phyloP scores from a whole-genome alignment of 1,140 invertebrate species.

The Platyscapa corneri region DNA sequence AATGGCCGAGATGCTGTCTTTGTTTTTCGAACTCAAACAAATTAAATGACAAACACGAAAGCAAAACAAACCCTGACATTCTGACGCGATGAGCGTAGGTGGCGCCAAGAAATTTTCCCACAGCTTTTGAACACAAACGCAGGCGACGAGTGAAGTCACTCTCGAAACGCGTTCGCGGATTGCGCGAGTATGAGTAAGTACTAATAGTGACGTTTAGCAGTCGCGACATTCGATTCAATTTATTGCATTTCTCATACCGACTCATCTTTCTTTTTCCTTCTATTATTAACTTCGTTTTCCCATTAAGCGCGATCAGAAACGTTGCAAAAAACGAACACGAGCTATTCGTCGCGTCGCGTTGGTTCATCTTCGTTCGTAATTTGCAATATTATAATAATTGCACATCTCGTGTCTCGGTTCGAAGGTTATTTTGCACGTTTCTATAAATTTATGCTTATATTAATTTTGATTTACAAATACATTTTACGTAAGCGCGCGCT shows the following conservation, averaged over 20 bases:
- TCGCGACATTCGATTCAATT: background rate
- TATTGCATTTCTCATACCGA: background rate
- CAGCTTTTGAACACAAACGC: background rate
- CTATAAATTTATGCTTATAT: too few species aligned
- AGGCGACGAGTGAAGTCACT: background rate
- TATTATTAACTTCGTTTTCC: background rate
- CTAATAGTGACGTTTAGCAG: background rate
- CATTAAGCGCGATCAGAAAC: background rate
- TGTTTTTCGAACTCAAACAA: too few species aligned
- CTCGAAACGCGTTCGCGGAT: background rate
- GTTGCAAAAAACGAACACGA: background rate
- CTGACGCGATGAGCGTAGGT: background rate
- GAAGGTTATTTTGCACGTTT: too few species aligned
- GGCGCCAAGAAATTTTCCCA: conserved; percentile 18
- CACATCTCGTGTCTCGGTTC: too few species aligned
- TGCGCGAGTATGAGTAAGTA: background rate
- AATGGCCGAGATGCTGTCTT: too few species aligned
- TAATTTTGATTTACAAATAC: too few species aligned
- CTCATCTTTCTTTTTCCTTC: background rate
- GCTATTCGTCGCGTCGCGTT: background rate
- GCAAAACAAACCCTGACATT: conserved; percentile 8
- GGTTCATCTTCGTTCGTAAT: background rate
- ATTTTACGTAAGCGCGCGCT: too few species aligned
- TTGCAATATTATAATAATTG: background rate
- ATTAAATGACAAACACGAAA: too few species aligned